Evolutionary conservation across 2,797 vertebrate species (phyloP).

Genomic region (Thripadectes ignobilis): DNA sequence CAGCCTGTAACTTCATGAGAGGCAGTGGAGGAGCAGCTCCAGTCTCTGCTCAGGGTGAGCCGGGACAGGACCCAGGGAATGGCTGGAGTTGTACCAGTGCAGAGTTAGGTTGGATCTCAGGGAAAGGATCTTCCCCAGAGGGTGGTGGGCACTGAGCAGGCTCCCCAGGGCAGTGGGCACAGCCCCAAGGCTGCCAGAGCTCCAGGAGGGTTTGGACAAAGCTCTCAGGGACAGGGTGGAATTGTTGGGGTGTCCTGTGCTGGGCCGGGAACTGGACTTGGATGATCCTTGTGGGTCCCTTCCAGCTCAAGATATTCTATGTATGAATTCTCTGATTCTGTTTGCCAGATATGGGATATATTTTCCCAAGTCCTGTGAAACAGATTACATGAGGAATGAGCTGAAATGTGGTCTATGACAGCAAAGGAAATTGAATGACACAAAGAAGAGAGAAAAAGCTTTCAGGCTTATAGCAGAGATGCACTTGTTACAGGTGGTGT

Average conservation of each 20-base stretch:
- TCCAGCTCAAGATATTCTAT: too few relatives aligned
- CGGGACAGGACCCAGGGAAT: background rate
- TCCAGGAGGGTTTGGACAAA: background rate
- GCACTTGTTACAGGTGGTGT: background rate
- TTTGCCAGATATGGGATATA: background rate
- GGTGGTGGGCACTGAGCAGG: background rate
- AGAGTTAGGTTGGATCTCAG: background rate
- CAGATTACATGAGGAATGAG: background rate
- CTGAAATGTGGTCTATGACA: background rate
- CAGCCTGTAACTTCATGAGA: background rate
- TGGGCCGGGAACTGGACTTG: background rate
- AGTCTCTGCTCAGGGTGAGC: background rate
- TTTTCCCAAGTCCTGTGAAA: background rate
- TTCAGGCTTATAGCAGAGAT: background rate
- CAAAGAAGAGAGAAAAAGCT: background rate
- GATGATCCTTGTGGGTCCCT: background rate
- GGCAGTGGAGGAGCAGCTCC: background rate
- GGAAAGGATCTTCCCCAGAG: background rate
- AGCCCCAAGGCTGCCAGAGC: background rate
- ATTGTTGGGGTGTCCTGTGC: background rate
- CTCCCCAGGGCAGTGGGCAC: background rate
- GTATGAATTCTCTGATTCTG: background rate
- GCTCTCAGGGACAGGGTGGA: background rate
- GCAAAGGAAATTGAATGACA: background rate
- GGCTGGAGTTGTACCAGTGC: background rate